These are phyloP conservation scores for Pogonophryne albipinna DNA, from an alignment of 2,797 vertebrate species.

Conservation along the genomic window DNA sequence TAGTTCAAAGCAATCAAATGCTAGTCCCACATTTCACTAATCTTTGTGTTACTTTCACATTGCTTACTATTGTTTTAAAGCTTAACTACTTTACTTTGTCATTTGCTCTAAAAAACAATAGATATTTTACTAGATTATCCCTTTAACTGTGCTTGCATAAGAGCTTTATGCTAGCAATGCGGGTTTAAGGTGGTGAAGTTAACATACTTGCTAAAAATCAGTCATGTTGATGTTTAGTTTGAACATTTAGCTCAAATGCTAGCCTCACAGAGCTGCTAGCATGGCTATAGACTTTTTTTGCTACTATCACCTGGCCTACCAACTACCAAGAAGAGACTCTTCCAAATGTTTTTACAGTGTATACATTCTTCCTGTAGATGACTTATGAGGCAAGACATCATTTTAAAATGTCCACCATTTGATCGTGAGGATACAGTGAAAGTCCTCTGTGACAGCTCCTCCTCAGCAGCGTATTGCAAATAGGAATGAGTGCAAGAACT, in stretches of 20 bases:
- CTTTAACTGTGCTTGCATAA: too few relatives aligned
- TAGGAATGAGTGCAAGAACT: conserved; percentile 15
- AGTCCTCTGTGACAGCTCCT: not conserved
- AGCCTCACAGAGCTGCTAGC: too few relatives aligned
- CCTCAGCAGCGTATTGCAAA: not conserved
- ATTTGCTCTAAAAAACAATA: too few relatives aligned
- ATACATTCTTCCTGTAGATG: not conserved
- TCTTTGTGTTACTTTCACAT: not conserved
- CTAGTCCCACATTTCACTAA: not conserved
- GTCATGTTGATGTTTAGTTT: too few relatives aligned
- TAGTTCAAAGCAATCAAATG: too few relatives aligned
- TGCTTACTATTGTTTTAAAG: not conserved
- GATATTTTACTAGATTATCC: too few relatives aligned
- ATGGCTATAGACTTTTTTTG: not conserved
- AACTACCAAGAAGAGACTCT: not conserved
- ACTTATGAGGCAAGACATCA: too few relatives aligned
- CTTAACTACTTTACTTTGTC: too few relatives aligned
- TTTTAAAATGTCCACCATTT: not conserved
- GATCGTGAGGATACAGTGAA: not conserved
- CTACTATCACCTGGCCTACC: not conserved
- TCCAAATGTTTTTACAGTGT: rapidly evolving
- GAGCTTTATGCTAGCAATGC: too few relatives aligned
- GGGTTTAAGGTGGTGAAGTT: too few relatives aligned
- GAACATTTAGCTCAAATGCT: too few relatives aligned
- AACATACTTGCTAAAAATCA: too few relatives aligned